These are phyloP conservation scores for Campoletis sonorensis DNA, from an alignment of 1,140 invertebrate genomes.

Conservation along the genomic window DNA sequence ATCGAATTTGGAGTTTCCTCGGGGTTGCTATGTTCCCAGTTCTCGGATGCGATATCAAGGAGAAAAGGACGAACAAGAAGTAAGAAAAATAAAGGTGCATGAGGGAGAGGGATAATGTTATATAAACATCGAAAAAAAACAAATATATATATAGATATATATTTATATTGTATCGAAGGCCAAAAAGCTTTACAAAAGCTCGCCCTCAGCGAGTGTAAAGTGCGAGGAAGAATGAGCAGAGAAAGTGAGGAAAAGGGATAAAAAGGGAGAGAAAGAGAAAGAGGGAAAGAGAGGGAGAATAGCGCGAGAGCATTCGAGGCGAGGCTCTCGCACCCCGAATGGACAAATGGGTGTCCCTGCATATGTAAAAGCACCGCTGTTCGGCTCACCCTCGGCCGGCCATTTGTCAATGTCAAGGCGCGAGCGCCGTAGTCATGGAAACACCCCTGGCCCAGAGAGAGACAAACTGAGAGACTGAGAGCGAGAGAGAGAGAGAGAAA, in stretches of 20 bases:
- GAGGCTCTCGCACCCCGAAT: conserved; percentile 61
- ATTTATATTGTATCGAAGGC: neutral
- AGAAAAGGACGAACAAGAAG: neutral
- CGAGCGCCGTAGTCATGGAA: conserved; percentile 75
- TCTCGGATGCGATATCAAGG: neutral
- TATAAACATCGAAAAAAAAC: neutral
- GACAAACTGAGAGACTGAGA: conserved; percentile 46
- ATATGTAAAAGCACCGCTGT: conserved; percentile 77
- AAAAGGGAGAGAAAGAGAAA: conserved; percentile 27
- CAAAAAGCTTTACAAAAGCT: conserved; percentile 13
- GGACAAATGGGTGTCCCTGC: conserved; percentile 77
- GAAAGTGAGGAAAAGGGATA: neutral
- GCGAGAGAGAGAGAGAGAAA: conserved; percentile 43
- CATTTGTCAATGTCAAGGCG: conserved; percentile 78
- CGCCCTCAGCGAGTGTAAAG: conserved; percentile 16
- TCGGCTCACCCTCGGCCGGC: conserved; percentile 75
- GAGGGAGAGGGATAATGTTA: neutral
- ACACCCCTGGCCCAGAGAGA: conserved; percentile 68
- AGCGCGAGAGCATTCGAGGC: conserved; percentile 39
- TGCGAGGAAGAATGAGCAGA: neutral
- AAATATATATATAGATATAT: neutral
- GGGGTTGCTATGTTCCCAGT: neutral
- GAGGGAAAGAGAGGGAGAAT: conserved; percentile 32
- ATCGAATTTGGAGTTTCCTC: conserved; percentile 22
- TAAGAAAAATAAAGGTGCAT: neutral